Evolutionary conservation across 2,113 vertebrate genomes (phyloP).

Genomic region (Conger conger): DNA sequence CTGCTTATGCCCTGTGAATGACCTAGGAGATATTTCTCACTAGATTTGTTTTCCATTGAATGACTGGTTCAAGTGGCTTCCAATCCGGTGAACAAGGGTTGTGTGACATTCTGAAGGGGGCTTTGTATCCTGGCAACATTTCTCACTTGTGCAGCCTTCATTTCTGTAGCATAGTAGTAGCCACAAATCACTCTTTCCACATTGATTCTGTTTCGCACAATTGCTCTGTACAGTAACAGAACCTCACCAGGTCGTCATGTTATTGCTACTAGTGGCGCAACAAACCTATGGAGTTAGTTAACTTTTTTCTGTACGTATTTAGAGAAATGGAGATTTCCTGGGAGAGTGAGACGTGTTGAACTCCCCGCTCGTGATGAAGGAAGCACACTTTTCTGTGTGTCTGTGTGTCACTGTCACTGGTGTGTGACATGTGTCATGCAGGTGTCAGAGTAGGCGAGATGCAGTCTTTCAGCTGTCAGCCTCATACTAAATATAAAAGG

Average conservation of each 20-base stretch:
- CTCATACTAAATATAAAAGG: background rate
- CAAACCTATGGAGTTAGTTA: background rate
- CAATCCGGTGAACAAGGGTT: background rate
- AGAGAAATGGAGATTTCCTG: background rate
- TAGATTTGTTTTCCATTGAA: background rate
- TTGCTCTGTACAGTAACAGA: too few species aligned
- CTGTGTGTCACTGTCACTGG: background rate
- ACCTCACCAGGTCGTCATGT: background rate
- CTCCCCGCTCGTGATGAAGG: background rate
- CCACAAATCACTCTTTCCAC: background rate
- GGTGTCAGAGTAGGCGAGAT: background rate
- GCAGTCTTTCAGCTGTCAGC: background rate
- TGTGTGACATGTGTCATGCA: conserved; percentile 5
- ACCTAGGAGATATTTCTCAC: background rate
- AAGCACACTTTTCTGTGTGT: background rate
- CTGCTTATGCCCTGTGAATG: background rate
- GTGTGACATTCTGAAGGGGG: background rate
- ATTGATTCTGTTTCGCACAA: background rate
- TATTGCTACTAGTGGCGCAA: background rate
- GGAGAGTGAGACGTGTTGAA: background rate
- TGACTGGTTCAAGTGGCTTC: background rate
- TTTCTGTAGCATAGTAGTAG: background rate
- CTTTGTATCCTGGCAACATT: background rate
- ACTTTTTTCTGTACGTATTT: background rate
- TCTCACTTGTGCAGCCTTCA: background rate